Percentiles rank a stretch among this genome's conserved stretches.
Evolutionary conservation across 2,888 invertebrate species (phyloP).

Genomic region (Microchrysa polita): DNA sequence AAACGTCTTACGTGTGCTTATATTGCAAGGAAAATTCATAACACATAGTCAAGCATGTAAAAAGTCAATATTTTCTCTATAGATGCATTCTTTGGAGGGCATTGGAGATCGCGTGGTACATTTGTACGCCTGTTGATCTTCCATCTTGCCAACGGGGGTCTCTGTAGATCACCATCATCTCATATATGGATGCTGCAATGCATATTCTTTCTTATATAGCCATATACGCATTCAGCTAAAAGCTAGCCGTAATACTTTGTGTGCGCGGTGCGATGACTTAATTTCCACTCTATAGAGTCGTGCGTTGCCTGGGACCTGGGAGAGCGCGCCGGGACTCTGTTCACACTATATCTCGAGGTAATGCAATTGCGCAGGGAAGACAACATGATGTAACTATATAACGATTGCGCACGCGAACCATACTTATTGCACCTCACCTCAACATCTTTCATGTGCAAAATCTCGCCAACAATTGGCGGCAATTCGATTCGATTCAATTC

Average conservation of each 20-base stretch:
- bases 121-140: slow-evolving; percentile 25
- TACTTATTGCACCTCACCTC: slow-evolving; percentile 5
- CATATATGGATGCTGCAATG: no score
- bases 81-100: slow-evolving; percentile 35
- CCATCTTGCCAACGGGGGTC: neutral
- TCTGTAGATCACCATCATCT: no score
- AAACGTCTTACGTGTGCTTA: neutral
- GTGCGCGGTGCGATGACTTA: slow-evolving; percentile 26
- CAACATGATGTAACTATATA: slow-evolving; percentile 31
- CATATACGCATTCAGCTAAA: slow-evolving; percentile 1
- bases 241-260: no score
- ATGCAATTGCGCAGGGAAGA: neutral
- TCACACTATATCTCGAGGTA: neutral
- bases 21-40: slow-evolving; percentile 7
- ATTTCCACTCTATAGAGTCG: slow-evolving; percentile 28
- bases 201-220: no score
- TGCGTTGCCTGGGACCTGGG: no score
- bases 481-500: slow-evolving; percentile 26
- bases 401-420: slow-evolving; percentile 43
- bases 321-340: no score
- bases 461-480: neutral
- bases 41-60: slow-evolving; percentile 12
- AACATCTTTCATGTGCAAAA: slow-evolving; percentile 18
- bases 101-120: slow-evolving; percentile 30
- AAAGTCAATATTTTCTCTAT: slow-evolving; percentile 29